Evolutionary conservation across 1,140 invertebrate genomes (phyloP), one percentile per base, ranked within the genome.

Genomic region (Drosophila nikananu): DNA sequence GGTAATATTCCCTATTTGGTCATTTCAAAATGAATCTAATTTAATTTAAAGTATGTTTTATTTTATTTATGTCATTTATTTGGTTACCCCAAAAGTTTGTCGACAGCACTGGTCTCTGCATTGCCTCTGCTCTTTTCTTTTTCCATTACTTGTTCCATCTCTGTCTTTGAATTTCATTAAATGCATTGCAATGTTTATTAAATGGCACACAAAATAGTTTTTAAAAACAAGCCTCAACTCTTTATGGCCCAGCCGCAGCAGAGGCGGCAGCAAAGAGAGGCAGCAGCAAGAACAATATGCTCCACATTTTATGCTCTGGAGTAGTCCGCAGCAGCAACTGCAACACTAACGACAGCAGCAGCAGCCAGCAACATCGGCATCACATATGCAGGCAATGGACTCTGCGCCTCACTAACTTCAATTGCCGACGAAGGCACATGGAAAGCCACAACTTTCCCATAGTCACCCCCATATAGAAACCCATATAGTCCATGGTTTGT

Each of bases 161-260:
- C 23, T 52, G 55, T 32, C 55, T 65, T 49, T 71, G 54, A 65
- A 71, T 89, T 87, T 84, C 81, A 90, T 87, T 89, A 84, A 89
- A 87, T 78, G 81, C 75, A 55, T 75, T 63, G 61, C 59, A 63
- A 84, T 84, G 84, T 89, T 87, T 89, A 87, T 84, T 87, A 87
- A 87, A 87, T 89, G 83, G 81, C 84, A 81, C 72, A 77, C 68
- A 80, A 76, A 90, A 89, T 81, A 66, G 73, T 89, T 81, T 86
- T 89, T 44, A 81, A 82, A 84, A 87, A 71, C 62, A 54, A 57
- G 62, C 52, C 57, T 81, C 35, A 57, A 39, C 54, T 39, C 54
- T 57, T 57, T 57, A 57, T 57, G 54, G 35, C 35, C 54, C 35
- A 57, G 35, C 21, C 23, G n/a, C n/a, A 32, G n/a, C 17, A 30